Percentiles rank a stretch among this genome's conserved stretches.
Evolutionary conservation across 2,797 vertebrate species (phyloP).

Genomic region (Cryptoprocta ferox): DNA sequence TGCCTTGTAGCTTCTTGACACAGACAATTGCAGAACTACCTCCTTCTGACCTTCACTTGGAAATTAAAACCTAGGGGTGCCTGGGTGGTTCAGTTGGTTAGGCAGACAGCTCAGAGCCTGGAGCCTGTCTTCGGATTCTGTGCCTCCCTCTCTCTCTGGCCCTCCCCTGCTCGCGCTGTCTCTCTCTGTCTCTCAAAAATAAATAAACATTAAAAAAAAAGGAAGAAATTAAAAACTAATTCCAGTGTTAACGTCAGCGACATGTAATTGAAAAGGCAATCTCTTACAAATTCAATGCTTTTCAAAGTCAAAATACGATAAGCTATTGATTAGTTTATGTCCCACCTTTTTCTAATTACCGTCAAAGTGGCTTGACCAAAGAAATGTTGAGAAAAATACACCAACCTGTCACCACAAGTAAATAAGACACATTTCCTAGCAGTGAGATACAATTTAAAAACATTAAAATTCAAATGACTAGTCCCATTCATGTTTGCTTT

Average conservation of each 20-base stretch:
- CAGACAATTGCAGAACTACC: not conserved
- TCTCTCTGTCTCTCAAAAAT: too few species aligned
- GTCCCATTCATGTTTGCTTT: conserved; percentile 17
- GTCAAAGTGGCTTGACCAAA: not conserved
- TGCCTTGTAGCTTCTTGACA: not conserved
- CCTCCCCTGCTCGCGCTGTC: too few species aligned
- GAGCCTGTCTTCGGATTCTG: too few species aligned
- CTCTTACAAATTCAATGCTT: not conserved
- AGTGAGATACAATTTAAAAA: conserved; percentile 36
- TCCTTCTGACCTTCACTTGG: not conserved
- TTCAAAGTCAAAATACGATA: not conserved
- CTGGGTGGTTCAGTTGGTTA: too few species aligned
- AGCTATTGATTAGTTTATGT: not conserved
- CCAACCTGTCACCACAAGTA: not conserved
- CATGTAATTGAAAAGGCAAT: not conserved
- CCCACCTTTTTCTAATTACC: conserved; percentile 16
- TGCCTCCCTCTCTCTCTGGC: too few species aligned
- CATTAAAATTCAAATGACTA: conserved; percentile 31
- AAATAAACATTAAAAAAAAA: too few species aligned
- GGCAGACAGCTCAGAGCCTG: too few species aligned
- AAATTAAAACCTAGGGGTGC: not conserved
- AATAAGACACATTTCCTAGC: not conserved
- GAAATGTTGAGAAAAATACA: conserved; percentile 10
- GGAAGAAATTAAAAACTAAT: conserved; percentile 51
- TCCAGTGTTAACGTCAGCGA: not conserved